Base-by-base conservation (phyloP, 2,113 vertebrate genomes). In the Nycticryphes semicollaris region DNA sequence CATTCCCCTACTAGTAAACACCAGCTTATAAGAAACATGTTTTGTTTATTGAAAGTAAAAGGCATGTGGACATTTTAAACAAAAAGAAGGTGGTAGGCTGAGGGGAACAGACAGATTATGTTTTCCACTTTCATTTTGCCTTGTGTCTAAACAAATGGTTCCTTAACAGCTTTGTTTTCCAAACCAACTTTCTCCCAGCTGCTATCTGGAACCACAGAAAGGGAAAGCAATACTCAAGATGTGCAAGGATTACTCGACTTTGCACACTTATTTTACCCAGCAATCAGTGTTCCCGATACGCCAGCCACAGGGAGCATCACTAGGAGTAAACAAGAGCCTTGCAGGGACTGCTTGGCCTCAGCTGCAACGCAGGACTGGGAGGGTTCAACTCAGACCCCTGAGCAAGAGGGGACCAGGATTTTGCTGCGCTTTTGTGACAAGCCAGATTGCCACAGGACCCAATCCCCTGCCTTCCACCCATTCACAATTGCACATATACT, bases 111-210 rank as follows among this genome's bases (percentile, higher is more conserved):
- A 94, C 95, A 96, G 96, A 94, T 93, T 86, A 91, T 97, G 94
- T 97, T 96, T 97, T 91, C 57, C 51, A 50, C 94, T 96, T 95
- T 33, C 67, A 51, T 90, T 96, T 93, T 93, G 88, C 93, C 92
- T 94, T 87, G 94, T 94, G 90, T 96, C 92, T 96, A 93, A 96
- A 97, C 96, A 94, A 96, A 94, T 37, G 10, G 68, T 59, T 94
- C 87, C 48, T 48, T 28, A 94, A 96, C 94, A 96, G 95, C 96
- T 96, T 95, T 95, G 96, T 97, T 96, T 96, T 95, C 91, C 91
- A 97, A 95, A 94, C 47, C 51, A 90, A 95, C 85, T 89, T 96
- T 93, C 76, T 94, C 85, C 90, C 95, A 94, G 94, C 93, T 91
- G 92, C 96, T 96, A 45, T 95, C 57, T 75, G 87, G 95, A 89